These are phyloP conservation scores for Lutraria rhynchaena DNA, from an alignment of 1,140 invertebrate species.

Conservation along the genomic window DNA sequence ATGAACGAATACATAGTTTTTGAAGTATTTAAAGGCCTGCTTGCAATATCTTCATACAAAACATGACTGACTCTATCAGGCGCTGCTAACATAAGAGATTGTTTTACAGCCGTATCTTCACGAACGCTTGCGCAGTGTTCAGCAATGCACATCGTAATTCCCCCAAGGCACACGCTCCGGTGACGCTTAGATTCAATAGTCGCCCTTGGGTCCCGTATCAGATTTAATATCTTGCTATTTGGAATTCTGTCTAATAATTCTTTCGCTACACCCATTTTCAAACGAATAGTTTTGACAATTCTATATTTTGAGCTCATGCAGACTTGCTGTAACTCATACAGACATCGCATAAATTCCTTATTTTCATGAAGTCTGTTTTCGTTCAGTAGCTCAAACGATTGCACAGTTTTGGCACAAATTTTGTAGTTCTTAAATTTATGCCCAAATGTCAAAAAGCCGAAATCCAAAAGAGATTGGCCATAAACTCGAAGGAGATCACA, in stretches of 20 bases:
- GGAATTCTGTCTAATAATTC: background rate
- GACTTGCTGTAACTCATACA: background rate
- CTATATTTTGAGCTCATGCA: conserved; percentile 20
- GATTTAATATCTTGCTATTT: conserved; percentile 18
- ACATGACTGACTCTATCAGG: background rate
- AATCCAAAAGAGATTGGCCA: background rate
- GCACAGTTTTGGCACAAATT: background rate
- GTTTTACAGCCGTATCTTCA: background rate
- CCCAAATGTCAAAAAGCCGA: background rate
- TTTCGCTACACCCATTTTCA: background rate
- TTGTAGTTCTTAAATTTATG: background rate
- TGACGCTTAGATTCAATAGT: conserved; percentile 30
- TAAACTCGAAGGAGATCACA: conserved; percentile 21
- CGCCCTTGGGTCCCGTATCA: conserved; percentile 25
- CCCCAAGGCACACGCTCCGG: background rate
- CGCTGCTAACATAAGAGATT: background rate
- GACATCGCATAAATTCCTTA: background rate
- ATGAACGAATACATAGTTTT: conserved; percentile 33
- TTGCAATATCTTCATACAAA: conserved; percentile 23
- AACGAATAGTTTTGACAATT: conserved; percentile 29
- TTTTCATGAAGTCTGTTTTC: background rate
- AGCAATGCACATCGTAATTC: background rate
- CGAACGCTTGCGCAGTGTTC: conserved; percentile 8
- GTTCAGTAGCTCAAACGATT: background rate
- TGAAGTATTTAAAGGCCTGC: background rate